Evolutionary conservation across 2,797 vertebrate species (phyloP).

Genomic region (Sandelia bainsii): DNA sequence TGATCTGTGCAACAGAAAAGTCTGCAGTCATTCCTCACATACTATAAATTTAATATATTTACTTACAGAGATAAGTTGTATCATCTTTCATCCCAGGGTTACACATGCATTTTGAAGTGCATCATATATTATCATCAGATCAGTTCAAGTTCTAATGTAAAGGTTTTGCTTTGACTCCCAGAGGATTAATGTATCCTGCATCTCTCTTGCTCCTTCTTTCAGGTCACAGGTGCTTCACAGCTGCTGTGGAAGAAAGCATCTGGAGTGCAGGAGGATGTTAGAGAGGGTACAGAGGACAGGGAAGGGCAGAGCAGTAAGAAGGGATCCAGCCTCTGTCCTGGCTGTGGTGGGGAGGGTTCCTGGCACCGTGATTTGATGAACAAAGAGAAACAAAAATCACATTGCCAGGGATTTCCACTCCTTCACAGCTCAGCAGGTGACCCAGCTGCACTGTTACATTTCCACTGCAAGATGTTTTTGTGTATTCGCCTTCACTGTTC

Average conservation of each 20-base stretch:
- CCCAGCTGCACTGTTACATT: slow-evolving; percentile 17
- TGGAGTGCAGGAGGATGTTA: slow-evolving; percentile 51
- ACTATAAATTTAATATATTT: slow-evolving; percentile 30
- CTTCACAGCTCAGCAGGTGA: slow-evolving; percentile 80
- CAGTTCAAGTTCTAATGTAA: slow-evolving; percentile 18
- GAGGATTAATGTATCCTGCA: slow-evolving; percentile 30
- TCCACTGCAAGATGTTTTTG: slow-evolving; percentile 36
- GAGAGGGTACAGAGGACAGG: slow-evolving; percentile 29
- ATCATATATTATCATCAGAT: slow-evolving; percentile 37
- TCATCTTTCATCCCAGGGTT: slow-evolving; percentile 37
- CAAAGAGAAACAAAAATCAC: slow-evolving; percentile 89
- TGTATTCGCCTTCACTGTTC: slow-evolving; percentile 7
- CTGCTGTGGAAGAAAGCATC: slow-evolving; percentile 61
- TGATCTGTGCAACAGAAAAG: slow-evolving; percentile 50
- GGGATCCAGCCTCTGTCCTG: slow-evolving; percentile 40
- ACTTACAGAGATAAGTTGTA: slow-evolving; percentile 20
- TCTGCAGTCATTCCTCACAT: slow-evolving; percentile 60
- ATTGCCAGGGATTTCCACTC: slow-evolving; percentile 93
- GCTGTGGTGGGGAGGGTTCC: slow-evolving; percentile 89
- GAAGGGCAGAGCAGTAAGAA: slow-evolving; percentile 39
- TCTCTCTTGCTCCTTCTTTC: slow-evolving; percentile 52
- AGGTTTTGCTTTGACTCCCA: slow-evolving; percentile 17
- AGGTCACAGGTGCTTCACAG: slow-evolving; percentile 75
- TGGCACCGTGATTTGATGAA: slow-evolving; percentile 91
- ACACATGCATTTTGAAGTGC: slow-evolving; percentile 17